phyloP scores from a whole-genome alignment of 53 echinoderm and acorn worm species.

The Patiria pectinifera region DNA sequence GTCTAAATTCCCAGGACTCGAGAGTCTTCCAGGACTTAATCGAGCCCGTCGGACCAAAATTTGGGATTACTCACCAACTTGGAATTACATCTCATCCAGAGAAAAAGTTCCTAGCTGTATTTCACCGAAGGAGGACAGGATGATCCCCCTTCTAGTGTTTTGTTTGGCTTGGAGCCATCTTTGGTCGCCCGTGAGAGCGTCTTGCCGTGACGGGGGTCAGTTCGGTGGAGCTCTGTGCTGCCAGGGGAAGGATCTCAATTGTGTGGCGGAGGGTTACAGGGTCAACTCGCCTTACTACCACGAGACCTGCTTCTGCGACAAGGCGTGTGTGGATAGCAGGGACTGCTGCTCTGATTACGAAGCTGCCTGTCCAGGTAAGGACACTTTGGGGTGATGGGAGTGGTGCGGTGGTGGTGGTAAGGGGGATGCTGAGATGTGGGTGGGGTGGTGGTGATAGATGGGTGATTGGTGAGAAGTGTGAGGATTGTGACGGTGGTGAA shows the following conservation, averaged over 20 bases:
- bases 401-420: not conserved
- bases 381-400: not conserved
- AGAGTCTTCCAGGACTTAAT: not conserved
- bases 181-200: conserved; percentile 14
- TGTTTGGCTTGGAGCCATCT: conserved; percentile 62
- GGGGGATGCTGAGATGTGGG: no score
- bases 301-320: conserved; percentile 76
- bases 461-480: not conserved
- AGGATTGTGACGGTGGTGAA: not conserved
- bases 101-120: not conserved
- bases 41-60: not conserved
- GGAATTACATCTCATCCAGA: not conserved
- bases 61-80: not conserved
- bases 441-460: not conserved
- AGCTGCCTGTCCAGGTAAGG: conserved; percentile 71
- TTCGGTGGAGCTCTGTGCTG: conserved; percentile 76
- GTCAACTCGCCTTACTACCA: conserved; percentile 55
- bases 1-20: not conserved
- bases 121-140: not conserved
- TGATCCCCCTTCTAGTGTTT: conserved; percentile 33
- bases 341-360: conserved; percentile 84
- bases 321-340: conserved; percentile 63
- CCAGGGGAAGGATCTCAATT: conserved; percentile 68
- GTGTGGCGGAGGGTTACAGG: conserved; percentile 70
- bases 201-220: conserved; percentile 68